These are phyloP conservation scores for Heliconius eleuchia DNA, from an alignment of 1,140 invertebrate genomes.

Conservation along the genomic window DNA sequence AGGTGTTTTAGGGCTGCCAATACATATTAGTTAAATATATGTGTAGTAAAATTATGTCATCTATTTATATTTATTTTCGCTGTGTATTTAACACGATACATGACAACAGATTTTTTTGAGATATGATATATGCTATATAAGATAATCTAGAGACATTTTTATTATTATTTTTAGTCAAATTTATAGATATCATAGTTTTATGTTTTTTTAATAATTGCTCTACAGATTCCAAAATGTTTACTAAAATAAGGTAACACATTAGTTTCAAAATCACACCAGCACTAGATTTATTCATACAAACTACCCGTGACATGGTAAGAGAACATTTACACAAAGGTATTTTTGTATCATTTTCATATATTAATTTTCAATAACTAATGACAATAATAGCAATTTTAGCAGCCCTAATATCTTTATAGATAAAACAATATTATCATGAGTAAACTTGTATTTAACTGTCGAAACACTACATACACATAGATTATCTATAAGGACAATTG, in stretches of 20 bases:
- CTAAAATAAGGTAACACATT: too few species aligned
- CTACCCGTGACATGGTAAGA: too few species aligned
- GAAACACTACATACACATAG: neutral
- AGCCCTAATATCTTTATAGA: constrained; percentile 2
- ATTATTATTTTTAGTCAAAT: too few species aligned
- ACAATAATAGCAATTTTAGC: neutral
- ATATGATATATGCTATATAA: too few species aligned
- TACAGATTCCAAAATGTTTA: too few species aligned
- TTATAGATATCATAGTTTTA: too few species aligned
- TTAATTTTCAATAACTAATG: neutral
- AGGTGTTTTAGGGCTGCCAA: constrained; percentile 2
- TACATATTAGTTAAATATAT: neutral
- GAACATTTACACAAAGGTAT: too few species aligned
- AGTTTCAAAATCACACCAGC: too few species aligned
- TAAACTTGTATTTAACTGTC: neutral
- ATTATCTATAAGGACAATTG: neutral
- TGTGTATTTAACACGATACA: neutral
- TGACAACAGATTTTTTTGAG: too few species aligned
- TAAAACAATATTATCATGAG: neutral
- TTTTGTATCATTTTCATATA: neutral
- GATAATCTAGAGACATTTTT: too few species aligned
- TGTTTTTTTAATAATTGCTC: too few species aligned
- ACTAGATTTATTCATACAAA: too few species aligned
- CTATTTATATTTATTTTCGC: neutral
- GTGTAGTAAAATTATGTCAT: neutral